These are phyloP conservation scores for Hemicrepidius hirtus DNA, from an alignment of 2,888 invertebrate species.

Conservation along the genomic window DNA sequence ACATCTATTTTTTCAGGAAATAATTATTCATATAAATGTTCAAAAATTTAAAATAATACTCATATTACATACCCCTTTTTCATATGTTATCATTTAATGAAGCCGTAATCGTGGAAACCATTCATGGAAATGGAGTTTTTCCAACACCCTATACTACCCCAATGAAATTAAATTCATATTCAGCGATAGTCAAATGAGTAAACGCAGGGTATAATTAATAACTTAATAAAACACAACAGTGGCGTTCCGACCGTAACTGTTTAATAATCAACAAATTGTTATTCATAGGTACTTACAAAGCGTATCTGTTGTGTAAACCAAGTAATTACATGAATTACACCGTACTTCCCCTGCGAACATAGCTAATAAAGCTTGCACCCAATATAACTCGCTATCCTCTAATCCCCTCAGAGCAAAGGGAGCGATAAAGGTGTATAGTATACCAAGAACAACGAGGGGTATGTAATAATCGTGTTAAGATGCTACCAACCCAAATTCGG, in stretches of 20 bases:
- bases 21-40: too few relatives aligned
- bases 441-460: slow-evolving; percentile 20
- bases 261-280: slow-evolving; percentile 51
- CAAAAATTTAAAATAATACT: too few relatives aligned
- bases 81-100: too few relatives aligned
- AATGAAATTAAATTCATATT: slow-evolving; percentile 11
- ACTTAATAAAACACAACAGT: slow-evolving; percentile 26
- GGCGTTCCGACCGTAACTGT: slow-evolving; percentile 41
- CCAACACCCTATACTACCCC: background rate
- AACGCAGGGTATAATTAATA: slow-evolving; percentile 9
- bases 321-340: slow-evolving; percentile 48
- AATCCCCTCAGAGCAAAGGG: slow-evolving; percentile 42
- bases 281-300: slow-evolving; percentile 49
- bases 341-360: slow-evolving; percentile 45
- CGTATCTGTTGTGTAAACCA: slow-evolving; percentile 48
- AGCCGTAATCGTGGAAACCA: background rate
- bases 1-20: too few relatives aligned
- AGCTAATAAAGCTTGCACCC: slow-evolving; percentile 45
- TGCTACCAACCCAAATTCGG: slow-evolving; percentile 36
- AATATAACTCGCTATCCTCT: slow-evolving; percentile 42
- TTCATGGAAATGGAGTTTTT: background rate
- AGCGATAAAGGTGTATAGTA: slow-evolving; percentile 12
- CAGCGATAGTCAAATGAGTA: slow-evolving; percentile 20
- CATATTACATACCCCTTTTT: too few relatives aligned
- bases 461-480: slow-evolving; percentile 44